Evolutionary conservation across 2,113 vertebrate species (phyloP), one percentile per base, ranked within the genome.

Genomic region (Tamias sibiricus): DNA sequence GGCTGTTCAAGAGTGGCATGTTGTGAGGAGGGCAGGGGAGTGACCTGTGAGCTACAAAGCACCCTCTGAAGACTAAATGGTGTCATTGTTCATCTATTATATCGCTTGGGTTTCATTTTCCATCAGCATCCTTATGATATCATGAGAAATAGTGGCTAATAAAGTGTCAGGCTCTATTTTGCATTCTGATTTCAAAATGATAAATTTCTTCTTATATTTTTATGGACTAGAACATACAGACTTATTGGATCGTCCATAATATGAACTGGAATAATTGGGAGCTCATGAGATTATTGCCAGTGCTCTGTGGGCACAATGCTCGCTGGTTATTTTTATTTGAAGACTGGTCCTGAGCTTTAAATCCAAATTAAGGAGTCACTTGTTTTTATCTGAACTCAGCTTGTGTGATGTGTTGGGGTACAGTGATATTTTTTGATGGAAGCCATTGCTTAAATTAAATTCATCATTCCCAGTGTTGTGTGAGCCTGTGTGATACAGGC

Each of bases 171-270:
- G 62, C 84, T 97, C 92, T 95, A 87, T 98, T 98, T 96, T 97
- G 96, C 97, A 97, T 98, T 95, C 88, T 79, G 79, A 92, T 94
- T 98, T 94, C 69, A 96, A 95, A 82, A 95, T 97, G 97, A 98
- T 95, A 62, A 75, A 97, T 97, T 92, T 92, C 76, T 88, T 75
- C 91, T 92, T 95, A 66, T 95, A 95, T 97, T 96, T 97, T 91
- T 96, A 97, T 95, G 89, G 95, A 96, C 91, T 94, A 68, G 93
- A 97, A 97, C 97, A 98, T 69, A 84, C 83, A 90, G 93, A 80
- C 94, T 98, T 98, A 98, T 97, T 97, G 97, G 95, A 97, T 98
- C 74, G 69, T 94, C 76, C 69, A 57, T 97, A 97, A 91, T 96
- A 97, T 96, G 90, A 97, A 95, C 94, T 95, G 90, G 93, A 84